A percentile compares a stretch with the other conserved stretches of the same genome.
phyloP scores from a whole-genome alignment of 30 jellyfish, hydroid and myxozoan species.

The Aurelia sp. region DNA sequence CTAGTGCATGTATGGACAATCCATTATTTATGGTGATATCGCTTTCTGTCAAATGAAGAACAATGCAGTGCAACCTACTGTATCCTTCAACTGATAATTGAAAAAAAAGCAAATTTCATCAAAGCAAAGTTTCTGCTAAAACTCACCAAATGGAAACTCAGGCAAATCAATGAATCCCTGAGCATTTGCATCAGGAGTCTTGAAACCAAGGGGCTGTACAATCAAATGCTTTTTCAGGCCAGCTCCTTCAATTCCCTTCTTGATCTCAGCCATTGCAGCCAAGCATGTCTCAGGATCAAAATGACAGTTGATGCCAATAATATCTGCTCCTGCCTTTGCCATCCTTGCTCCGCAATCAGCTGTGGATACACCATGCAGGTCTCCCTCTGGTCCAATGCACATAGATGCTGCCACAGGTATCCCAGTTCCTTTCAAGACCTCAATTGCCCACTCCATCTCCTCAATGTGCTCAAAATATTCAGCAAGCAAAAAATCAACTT shows the following conservation, averaged over 20 bases:
- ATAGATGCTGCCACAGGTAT: constrained; percentile 87
- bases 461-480: constrained; percentile 95
- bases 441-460: constrained; percentile 99
- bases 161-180: constrained; percentile 97
- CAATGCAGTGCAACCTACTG: too few species aligned
- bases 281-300: constrained; percentile 86
- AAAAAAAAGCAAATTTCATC: neutral
- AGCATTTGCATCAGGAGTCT: constrained; percentile 88
- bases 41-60: too few species aligned
- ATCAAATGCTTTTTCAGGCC: constrained; percentile 87
- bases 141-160: constrained; percentile 80
- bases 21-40: too few species aligned
- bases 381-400: constrained; percentile 99
- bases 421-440: constrained; percentile 77
- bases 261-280: constrained; percentile 78
- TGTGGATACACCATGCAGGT: constrained; percentile 91
- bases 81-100: too few species aligned
- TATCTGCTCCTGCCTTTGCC: constrained; percentile 99
- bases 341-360: constrained; percentile 95
- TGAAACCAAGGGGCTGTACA: constrained; percentile 92
- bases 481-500: constrained; percentile 87
- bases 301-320: constrained; percentile 93
- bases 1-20: too few species aligned
- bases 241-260: constrained; percentile 87
- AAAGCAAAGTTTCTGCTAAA: neutral